Evolutionary conservation across 1,140 invertebrate species (phyloP).

Genomic region (Caenorhabditis briggsae): DNA sequence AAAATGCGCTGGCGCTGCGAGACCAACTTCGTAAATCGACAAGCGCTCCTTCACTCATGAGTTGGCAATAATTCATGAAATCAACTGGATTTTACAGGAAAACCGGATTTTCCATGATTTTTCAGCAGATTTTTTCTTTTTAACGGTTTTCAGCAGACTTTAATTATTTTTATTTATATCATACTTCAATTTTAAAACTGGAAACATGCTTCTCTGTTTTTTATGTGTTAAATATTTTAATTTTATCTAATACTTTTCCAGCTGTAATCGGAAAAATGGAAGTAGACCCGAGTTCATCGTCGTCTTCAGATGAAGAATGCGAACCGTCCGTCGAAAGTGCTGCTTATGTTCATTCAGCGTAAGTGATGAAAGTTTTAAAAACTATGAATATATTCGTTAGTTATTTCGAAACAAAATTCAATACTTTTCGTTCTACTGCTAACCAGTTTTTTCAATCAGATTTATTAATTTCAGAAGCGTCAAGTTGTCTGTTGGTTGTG

Average conservation of each 20-base stretch:
- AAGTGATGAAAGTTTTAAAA: neutral
- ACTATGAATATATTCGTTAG: neutral
- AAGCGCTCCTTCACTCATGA: slow-evolving; percentile 37
- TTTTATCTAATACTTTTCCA: neutral
- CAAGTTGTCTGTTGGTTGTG: neutral
- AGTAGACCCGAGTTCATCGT: slow-evolving; percentile 7
- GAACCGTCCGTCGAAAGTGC: neutral
- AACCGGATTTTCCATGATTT: neutral
- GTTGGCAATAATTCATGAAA: slow-evolving; percentile 25
- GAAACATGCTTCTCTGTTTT: too few relatives aligned
- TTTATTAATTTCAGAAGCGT: neutral
- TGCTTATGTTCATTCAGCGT: neutral
- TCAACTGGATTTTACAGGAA: neutral
- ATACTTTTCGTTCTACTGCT: too few relatives aligned
- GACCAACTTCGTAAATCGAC: slow-evolving; percentile 34
- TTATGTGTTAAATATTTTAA: neutral
- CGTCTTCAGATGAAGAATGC: slow-evolving; percentile 21
- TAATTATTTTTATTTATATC: too few relatives aligned
- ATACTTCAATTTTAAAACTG: too few relatives aligned
- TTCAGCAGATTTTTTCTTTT: neutral
- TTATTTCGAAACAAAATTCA: too few relatives aligned
- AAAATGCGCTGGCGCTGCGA: neutral
- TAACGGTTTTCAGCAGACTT: too few relatives aligned
- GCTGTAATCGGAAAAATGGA: neutral
- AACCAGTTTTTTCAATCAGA: too few relatives aligned